Evolutionary conservation across 2,797 vertebrate species (phyloP), one percentile per base, ranked within the genome.

Genomic region (Parambassis ranga): DNA sequence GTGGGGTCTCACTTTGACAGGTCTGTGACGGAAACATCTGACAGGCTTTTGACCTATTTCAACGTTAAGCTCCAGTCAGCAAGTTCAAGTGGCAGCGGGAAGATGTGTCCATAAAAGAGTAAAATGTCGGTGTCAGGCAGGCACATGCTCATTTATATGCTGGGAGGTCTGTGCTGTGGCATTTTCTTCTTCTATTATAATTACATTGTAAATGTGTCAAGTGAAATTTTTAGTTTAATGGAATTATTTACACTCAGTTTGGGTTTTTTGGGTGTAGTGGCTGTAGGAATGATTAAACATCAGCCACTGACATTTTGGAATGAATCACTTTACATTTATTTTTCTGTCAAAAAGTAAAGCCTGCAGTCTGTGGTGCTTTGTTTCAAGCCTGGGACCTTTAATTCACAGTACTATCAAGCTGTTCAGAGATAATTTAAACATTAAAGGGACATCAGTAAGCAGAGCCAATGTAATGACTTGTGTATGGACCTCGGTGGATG

Each of bases 141-240:
- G 19, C 24, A 5, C 16, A 15, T 15, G 1, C 28, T 75, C 56
- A 59, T 71, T 83, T 53, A 31, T 8, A 76, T 78, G 62, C 69
- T 31, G 30, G 19, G 16, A 14, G 14, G 4, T 48, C 15, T 37
- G 35, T 37, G 38, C 18, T 22, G 20, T 71, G 57, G 27, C 70
- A 71, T 75, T 76, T 80, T 19, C 67, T 48, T 56, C 58, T 32
- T 61, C 46, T 50, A 6, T 58, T 48, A 49, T 60, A 78, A 65
- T 69, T 55, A 63, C 39, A 39, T 39, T 65, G 20, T 63, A 81
- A 71, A 83, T 33, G 57, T 60, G 48, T 39, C 14, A 60, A 58
- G 49, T 71, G 6, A 52, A 62, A 58, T 49, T 11, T 53, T 55
- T 7, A 28, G 32, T 46, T 44, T 28, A 33, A 51, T 61, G 7